A percentile compares a stretch with the other conserved stretches of the same genome.
phyloP scores from a whole-genome alignment of 1,140 invertebrate genomes.

The Elysia chlorotica region DNA sequence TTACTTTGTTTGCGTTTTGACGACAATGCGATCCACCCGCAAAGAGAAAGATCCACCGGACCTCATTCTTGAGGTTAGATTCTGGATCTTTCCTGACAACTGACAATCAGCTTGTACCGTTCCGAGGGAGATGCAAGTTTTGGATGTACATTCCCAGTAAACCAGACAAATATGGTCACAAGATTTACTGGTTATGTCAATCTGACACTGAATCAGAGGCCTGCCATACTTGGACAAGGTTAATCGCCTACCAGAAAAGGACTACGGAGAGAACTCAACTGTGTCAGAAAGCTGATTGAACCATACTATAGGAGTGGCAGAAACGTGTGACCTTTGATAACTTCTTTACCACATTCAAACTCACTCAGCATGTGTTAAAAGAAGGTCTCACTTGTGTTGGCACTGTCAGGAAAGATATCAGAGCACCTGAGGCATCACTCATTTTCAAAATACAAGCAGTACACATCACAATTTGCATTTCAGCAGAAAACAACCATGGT shows the following conservation, averaged over 20 bases:
- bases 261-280: constrained; percentile 4
- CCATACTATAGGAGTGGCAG: constrained; percentile 19
- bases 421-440: constrained; percentile 16
- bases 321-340: constrained; percentile 28
- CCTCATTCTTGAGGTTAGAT: constrained; percentile 35
- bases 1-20: constrained; percentile 40
- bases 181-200: constrained; percentile 39
- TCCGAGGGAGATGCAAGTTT: constrained; percentile 40
- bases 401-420: constrained; percentile 9
- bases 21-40: constrained; percentile 26
- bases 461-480: too few relatives aligned
- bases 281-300: constrained; percentile 10
- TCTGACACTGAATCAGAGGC: constrained; percentile 10
- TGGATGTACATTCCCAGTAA: constrained; percentile 61
- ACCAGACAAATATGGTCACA: constrained; percentile 64
- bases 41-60: constrained; percentile 31
- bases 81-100: constrained; percentile 37
- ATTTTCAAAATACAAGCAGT: too few relatives aligned
- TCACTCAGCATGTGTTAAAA: constrained; percentile 6
- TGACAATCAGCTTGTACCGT: constrained; percentile 48
- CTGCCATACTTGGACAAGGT: constrained; percentile 23
- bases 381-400: constrained; percentile 18
- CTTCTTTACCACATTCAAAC: constrained; percentile 17
- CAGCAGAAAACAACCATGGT: constrained; percentile 41
- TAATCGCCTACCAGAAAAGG: neutral